Conservation (phyloP, 2,113 vertebrate genomes). For the Sisor rabdophorus region DNA sequence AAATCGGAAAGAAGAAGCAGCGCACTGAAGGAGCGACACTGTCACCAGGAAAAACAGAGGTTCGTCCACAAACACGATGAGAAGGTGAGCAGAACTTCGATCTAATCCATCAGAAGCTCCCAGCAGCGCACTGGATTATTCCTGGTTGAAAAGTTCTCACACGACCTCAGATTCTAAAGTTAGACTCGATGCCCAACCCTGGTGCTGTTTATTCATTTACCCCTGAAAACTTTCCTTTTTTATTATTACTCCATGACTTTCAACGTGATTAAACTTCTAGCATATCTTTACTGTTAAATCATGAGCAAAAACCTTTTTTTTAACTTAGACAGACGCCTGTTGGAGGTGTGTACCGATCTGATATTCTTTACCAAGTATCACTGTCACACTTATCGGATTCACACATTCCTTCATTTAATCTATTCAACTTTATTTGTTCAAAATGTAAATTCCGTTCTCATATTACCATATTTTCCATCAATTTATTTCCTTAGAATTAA, state of each 20-base stretch:
- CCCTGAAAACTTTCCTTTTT: background rate
- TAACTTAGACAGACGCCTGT: no score
- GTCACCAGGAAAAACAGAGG: constrained; percentile 4
- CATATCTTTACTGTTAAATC: no score
- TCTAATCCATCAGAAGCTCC: background rate
- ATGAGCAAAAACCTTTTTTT: no score
- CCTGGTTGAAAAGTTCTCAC: background rate
- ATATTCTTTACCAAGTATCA: background rate
- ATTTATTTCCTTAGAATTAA: no score
- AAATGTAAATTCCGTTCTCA: no score
- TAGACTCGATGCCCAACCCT: background rate
- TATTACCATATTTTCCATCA: no score
- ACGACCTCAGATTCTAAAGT: background rate
- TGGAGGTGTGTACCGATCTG: background rate
- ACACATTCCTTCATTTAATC: no score
- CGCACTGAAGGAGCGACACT: constrained; percentile 48
- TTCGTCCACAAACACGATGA: constrained; percentile 51
- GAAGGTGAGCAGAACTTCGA: constrained; percentile 58
- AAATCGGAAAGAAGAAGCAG: constrained; percentile 56
- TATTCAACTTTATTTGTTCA: no score
- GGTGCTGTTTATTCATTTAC: background rate
- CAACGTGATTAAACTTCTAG: no score
- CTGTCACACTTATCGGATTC: no score
- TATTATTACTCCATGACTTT: no score
- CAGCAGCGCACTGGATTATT: background rate